Evolutionary conservation across 2,113 vertebrate genomes (phyloP), one percentile per base, ranked within the genome.

Genomic region (Mesoclemmys tuberculata): DNA sequence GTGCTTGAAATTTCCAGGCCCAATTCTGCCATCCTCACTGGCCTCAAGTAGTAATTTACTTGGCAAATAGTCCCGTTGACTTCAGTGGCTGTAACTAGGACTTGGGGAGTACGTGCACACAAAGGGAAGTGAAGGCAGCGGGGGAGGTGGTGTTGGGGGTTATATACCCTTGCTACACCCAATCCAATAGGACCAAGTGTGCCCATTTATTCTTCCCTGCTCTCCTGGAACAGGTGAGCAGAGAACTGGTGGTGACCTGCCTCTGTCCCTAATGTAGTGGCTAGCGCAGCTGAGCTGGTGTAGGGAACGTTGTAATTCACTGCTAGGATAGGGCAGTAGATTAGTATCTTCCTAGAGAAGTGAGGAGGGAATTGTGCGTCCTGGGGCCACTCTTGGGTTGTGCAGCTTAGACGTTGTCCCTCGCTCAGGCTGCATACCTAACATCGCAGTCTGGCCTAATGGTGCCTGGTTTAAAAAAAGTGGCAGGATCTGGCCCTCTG

Each of bases 401-500:
- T 26, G 38, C 22, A 27, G 6, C 12, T 46, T 44, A 6, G 38
- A 9, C 12, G 11, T 12, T 6, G 41, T 44, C 41, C 26, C 19
- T 71, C 19, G 19, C 8, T 22, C 19, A n/a, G 64, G 64, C 4
- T n/a, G n/a, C 18, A 5, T 46, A 44, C 74, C 74, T 27, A 46
- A 77, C 41, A 26, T 10, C 11, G 41, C 44, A 77, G 26, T 46
- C 24, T 46, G 44, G 41, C 41, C 68, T 10, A 74, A 11, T 74
- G 24, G 24, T 29, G 3, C 11, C 11, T 51, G 51, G 9, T 51
- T 52, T 8, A 49, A 52, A 52, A 52, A 52, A 16, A 52, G 68
- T 58, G 61, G 24, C 9, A 75, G 0, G 0, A 54, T 16, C 35
- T 6, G 35, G 18, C 46, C 11, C 82, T 44, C 58, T 9, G 5